A percentile compares a stretch with the other conserved stretches of the same genome.
phyloP scores from a whole-genome alignment of 2,113 vertebrate species.

The Megalops atlanticus region DNA sequence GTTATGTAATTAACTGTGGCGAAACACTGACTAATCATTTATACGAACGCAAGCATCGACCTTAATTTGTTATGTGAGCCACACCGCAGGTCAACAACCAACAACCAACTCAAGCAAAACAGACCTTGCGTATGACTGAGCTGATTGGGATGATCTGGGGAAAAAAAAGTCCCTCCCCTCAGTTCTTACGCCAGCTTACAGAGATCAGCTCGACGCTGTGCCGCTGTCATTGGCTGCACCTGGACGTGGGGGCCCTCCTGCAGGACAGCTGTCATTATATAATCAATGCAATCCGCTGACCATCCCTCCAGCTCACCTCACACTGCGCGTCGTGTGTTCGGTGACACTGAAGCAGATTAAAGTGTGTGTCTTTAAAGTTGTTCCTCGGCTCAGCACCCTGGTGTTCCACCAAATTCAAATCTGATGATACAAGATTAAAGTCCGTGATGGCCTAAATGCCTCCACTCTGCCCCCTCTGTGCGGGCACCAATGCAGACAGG shows the following conservation, averaged over 20 bases:
- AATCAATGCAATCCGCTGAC: constrained; percentile 36
- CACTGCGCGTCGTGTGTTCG: neutral
- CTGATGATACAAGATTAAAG: constrained; percentile 46
- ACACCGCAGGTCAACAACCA: neutral
- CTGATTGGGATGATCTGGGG: neutral
- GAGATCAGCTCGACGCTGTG: neutral
- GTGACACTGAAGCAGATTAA: constrained; percentile 14
- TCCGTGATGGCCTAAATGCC: constrained; percentile 40
- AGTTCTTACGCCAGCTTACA: neutral
- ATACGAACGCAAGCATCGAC: constrained; percentile 19
- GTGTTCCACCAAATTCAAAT: constrained; percentile 42
- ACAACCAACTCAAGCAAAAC: neutral
- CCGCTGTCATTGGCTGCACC: constrained; percentile 30
- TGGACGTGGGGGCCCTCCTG: constrained; percentile 34
- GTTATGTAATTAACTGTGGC: constrained; percentile 45
- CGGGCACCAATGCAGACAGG: neutral
- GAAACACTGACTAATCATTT: constrained; percentile 41
- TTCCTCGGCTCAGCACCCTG: constrained; percentile 20
- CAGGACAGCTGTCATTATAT: constrained; percentile 35
- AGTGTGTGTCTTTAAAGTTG: constrained; percentile 30
- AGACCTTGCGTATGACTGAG: constrained; percentile 10
- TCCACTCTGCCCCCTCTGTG: constrained; percentile 35
- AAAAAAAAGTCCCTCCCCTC: constrained; percentile 1
- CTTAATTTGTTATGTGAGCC: constrained; percentile 20
- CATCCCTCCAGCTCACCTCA: constrained; percentile 13